Base-by-base conservation (phyloP, 2,113 vertebrate species). In the Dasyprocta punctata region DNA sequence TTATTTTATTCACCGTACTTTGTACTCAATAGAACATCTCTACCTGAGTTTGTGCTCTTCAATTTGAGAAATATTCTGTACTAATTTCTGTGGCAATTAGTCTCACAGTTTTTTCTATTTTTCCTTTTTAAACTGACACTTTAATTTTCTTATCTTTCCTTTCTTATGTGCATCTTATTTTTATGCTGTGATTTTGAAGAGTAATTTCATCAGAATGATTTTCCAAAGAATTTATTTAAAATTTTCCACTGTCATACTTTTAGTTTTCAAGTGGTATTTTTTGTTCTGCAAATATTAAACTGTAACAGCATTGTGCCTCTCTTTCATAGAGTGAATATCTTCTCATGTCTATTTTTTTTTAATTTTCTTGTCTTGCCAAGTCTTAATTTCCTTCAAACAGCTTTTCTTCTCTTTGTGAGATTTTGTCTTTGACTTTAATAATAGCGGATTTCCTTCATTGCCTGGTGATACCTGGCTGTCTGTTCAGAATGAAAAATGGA, bases 261-360 rank as follows among this genome's bases (percentile, higher is more conserved):
- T 38, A 54, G 92, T 89, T 95, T 89, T 36, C 24, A 92, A 47
- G 2, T 58, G 24, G 1, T 63, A 80, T 0, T 52, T 94, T 96
- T 67, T 30, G 22, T 90, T 80, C 60, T 84, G 41, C 86, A 86
- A 54, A 60, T 83, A 82, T 71, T 89, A 94, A 71, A 63, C 5
- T 63, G 19, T 28, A 94, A 60, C 1, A 73, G 5, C 13, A 52
- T 4, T 2, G 3, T 92, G 24, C 22, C 7, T 28, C 77, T 67
- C 67, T 92, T 80, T 96, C 54, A 41, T 75, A 83, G 92, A 95
- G 47, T 58, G 38, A 65, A 0, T 86, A 63, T 94, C 65, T 71
- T 90, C 65, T 87, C 49, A 7, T 86, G 17, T 30, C 10, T 95
- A 3, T 69, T 9, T 69, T 38, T 30, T 10, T 14, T 17, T 56